Conservation (phyloP, 2,797 vertebrate genomes). For the Chanos chanos region DNA sequence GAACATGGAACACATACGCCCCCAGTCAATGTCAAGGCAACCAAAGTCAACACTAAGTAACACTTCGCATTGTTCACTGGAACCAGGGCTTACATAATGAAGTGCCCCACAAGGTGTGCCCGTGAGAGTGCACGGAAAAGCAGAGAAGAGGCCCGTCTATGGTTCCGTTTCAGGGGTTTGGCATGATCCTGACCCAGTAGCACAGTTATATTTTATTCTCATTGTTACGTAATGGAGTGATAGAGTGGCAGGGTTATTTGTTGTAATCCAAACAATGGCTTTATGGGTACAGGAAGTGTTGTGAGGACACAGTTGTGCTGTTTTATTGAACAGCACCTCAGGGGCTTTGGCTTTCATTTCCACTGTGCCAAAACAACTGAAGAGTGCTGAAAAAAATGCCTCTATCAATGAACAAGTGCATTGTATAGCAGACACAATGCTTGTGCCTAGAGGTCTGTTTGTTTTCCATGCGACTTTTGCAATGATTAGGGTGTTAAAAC, state of each 20-base stretch:
- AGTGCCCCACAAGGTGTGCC: no score
- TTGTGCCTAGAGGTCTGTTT: no score
- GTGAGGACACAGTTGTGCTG: slow-evolving; percentile 13
- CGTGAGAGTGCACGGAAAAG: no score
- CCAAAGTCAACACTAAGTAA: neutral
- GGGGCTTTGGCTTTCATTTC: slow-evolving; percentile 10
- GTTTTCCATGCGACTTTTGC: no score
- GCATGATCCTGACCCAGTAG: slow-evolving; percentile 2
- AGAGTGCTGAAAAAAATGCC: no score
- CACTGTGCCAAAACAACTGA: slow-evolving; percentile 6
- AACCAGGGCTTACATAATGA: no score
- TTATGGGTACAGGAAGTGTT: slow-evolving; percentile 8
- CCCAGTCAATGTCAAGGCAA: no score
- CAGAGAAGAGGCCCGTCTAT: neutral
- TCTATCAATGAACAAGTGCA: no score
- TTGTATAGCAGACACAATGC: no score
- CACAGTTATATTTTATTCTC: neutral
- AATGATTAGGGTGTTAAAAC: no score
- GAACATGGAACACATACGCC: neutral
- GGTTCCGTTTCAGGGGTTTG: neutral
- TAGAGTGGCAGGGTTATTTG: neutral
- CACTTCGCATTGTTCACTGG: no score
- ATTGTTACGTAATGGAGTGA: neutral
- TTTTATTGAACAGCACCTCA: slow-evolving; percentile 28
- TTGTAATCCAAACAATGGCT: neutral